phyloP scores from a whole-genome alignment of 2,888 invertebrate species.

The Aphidoletes aphidimyza region DNA sequence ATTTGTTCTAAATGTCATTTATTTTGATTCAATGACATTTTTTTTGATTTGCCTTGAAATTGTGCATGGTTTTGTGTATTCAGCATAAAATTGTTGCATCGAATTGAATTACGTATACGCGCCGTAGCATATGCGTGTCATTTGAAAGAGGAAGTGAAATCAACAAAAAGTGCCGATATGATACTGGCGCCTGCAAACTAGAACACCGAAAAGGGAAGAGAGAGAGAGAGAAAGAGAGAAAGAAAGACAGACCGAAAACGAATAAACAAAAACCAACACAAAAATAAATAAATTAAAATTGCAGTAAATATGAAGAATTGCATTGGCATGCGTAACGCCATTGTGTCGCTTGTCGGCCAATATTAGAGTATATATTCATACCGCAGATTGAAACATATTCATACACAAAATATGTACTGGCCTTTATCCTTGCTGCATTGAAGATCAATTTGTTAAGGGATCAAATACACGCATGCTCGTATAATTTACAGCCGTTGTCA shows the following conservation, averaged over 20 bases:
- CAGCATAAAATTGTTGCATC: not conserved
- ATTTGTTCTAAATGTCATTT: constrained; percentile 11
- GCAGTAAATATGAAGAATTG: not conserved
- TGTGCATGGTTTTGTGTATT: not conserved
- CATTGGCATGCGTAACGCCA: constrained; percentile 9
- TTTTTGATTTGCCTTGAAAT: not conserved
- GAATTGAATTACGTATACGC: not conserved
- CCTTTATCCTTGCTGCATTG: not conserved
- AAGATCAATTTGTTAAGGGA: not conserved
- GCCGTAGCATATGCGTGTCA: not conserved
- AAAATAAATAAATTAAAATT: constrained; percentile 29
- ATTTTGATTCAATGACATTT: constrained; percentile 47
- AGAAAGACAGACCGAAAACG: not conserved
- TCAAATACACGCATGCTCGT: constrained; percentile 44
- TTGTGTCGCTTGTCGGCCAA: not conserved
- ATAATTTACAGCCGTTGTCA: constrained; percentile 26
- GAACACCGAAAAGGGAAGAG: no score
- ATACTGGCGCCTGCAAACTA: no score
- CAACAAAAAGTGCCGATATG: constrained; percentile 30
- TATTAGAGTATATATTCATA: not conserved
- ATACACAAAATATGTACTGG: not conserved
- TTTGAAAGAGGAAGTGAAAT: constrained; percentile 27
- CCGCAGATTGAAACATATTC: not conserved
- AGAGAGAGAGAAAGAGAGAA: not conserved
- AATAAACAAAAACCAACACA: no score